Evolutionary conservation across 2,888 invertebrate species (phyloP).

Genomic region (Yponomeuta sedellus): DNA sequence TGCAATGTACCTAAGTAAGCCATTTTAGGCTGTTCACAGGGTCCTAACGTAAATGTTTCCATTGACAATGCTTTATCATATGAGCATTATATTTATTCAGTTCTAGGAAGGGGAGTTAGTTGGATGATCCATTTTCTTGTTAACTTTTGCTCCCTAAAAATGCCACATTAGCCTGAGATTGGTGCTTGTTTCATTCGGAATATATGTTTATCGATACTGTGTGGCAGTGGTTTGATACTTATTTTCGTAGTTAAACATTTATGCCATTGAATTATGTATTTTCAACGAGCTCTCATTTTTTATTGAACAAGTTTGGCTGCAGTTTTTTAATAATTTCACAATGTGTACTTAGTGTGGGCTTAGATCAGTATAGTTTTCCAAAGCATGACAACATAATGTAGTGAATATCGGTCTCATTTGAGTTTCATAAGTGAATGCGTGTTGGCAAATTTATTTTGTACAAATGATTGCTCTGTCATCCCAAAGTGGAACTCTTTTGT

Average conservation of each 20-base stretch:
- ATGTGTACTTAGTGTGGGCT: slow-evolving; percentile 2
- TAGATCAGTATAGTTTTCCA: not conserved
- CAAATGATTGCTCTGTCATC: not conserved
- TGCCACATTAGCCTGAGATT: too few species aligned
- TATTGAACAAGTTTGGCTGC: slow-evolving; percentile 9
- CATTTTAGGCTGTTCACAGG: slow-evolving; percentile 58
- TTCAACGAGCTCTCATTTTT: not conserved
- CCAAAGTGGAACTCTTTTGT: not conserved
- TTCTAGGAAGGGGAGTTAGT: too few species aligned
- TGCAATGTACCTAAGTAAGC: slow-evolving; percentile 38
- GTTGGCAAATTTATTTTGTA: not conserved
- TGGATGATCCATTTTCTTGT: not conserved
- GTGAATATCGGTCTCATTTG: not conserved
- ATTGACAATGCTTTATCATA: not conserved
- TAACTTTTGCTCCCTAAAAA: not conserved
- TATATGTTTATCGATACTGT: too few species aligned
- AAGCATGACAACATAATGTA: not conserved
- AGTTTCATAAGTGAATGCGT: not conserved
- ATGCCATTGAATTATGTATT: not conserved
- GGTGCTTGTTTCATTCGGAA: too few species aligned
- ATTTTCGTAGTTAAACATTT: too few species aligned
- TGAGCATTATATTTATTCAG: too few species aligned
- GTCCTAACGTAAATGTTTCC: slow-evolving; percentile 53
- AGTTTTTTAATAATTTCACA: not conserved
- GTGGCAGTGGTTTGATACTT: too few species aligned